Evolutionary conservation across 2,888 invertebrate genomes (phyloP).

Genomic region (Drosophila nigricruria): DNA sequence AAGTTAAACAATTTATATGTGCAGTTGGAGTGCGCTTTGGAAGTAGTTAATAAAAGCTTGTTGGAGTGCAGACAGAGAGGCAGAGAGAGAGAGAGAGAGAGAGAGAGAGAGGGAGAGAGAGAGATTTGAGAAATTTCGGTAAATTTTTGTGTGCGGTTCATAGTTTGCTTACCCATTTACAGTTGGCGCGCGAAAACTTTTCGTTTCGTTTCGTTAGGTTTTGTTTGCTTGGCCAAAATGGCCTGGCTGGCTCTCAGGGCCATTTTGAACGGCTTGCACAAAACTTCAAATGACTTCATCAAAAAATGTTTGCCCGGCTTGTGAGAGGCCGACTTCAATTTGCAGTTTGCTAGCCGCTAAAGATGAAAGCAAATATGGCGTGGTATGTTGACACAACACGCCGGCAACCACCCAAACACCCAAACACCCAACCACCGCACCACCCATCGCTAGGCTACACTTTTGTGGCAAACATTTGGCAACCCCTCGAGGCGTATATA

Average conservation of each 20-base stretch:
- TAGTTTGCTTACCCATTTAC: constrained; percentile 65
- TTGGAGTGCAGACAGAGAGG: not conserved
- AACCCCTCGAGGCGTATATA: constrained; percentile 14
- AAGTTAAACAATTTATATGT: constrained; percentile 8
- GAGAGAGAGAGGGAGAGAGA: constrained; percentile 1
- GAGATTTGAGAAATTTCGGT: constrained; percentile 3
- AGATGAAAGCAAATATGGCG: constrained; percentile 64
- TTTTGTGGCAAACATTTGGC: constrained; percentile 7
- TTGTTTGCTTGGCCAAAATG: constrained; percentile 41
- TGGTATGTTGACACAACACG: constrained; percentile 49
- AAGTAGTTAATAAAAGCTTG: constrained; percentile 25
- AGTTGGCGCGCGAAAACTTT: constrained; percentile 47
- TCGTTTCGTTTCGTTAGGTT: constrained; percentile 54
- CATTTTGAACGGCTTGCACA: constrained; percentile 62
- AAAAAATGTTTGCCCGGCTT: constrained; percentile 42
- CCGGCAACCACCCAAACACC: not conserved
- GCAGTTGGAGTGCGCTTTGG: not conserved
- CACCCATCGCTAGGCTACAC: not conserved
- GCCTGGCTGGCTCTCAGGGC: constrained; percentile 14
- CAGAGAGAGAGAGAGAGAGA: not conserved
- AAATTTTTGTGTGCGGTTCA: not conserved
- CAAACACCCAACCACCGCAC: not conserved
- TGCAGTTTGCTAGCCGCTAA: constrained; percentile 56
- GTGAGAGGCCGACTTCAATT: constrained; percentile 45
- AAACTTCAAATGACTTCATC: constrained; percentile 72